These are phyloP conservation scores for Glaucopsyche alexis DNA, from an alignment of 2,888 invertebrate species.

Conservation along the genomic window DNA sequence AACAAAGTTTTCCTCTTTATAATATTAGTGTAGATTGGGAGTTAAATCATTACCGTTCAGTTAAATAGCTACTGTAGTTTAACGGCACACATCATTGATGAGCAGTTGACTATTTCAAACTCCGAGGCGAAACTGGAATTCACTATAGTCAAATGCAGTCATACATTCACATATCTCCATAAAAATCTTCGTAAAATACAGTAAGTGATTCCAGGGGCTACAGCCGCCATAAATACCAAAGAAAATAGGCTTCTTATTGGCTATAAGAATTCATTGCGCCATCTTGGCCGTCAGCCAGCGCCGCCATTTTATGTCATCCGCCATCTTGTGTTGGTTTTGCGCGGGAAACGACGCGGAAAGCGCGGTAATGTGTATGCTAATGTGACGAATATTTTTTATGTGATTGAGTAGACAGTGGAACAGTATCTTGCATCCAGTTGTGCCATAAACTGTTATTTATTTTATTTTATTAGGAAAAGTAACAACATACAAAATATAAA, in stretches of 20 bases:
- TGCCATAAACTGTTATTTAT: not conserved
- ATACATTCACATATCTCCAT: constrained; percentile 6
- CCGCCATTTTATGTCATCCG: constrained; percentile 43
- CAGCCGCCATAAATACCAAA: constrained; percentile 32
- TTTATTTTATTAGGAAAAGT: too few species aligned
- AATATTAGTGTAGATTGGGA: too few species aligned
- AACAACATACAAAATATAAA: too few species aligned
- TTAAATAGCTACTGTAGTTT: not conserved
- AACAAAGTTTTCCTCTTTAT: too few species aligned
- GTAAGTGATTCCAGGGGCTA: not conserved
- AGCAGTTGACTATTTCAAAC: not conserved
- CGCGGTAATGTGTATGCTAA: constrained; percentile 35
- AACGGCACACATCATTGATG: not conserved
- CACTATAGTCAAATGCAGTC: not conserved
- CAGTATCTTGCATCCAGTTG: not conserved
- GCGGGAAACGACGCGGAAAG: constrained; percentile 36
- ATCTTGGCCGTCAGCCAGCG: constrained; percentile 43
- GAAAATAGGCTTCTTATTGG: constrained; percentile 39
- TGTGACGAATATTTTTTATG: constrained; percentile 12
- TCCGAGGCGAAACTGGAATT: not conserved
- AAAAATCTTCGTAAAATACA: constrained; percentile 16
- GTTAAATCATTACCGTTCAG: not conserved
- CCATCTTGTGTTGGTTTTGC: constrained; percentile 43
- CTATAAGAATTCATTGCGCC: constrained; percentile 38
- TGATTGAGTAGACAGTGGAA: not conserved